phyloP scores from a whole-genome alignment of 2,113 vertebrate species.

The Melanotaenia duboulayi region DNA sequence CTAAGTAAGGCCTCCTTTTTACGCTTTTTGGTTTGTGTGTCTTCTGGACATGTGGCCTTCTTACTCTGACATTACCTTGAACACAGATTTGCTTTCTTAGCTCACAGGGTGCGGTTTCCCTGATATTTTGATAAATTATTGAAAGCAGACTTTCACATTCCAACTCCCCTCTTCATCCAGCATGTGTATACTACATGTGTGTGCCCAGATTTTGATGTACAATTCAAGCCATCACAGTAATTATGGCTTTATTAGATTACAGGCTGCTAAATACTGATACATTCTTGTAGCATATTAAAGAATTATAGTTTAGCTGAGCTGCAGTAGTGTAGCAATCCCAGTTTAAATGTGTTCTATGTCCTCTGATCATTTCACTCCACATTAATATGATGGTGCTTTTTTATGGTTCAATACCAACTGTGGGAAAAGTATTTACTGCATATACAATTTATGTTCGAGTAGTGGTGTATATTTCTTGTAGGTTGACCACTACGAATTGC shows the following conservation, averaged over 20 bases:
- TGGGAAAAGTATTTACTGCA: constrained; percentile 27
- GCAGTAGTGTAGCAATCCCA: no score
- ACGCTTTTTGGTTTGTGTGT: background rate
- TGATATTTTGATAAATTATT: constrained; percentile 11
- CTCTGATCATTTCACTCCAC: background rate
- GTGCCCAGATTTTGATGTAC: background rate
- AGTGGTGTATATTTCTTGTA: background rate
- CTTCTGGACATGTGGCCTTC: constrained; percentile 7
- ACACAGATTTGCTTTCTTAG: background rate
- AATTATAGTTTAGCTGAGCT: background rate
- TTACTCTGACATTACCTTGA: background rate
- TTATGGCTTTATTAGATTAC: constrained; percentile 8
- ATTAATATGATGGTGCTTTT: background rate
- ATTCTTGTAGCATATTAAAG: background rate
- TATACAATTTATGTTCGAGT: background rate
- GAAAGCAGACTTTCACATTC: background rate
- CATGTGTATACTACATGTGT: background rate
- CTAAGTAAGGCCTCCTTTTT: constrained; percentile 4
- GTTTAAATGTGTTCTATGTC: no score
- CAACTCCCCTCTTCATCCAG: background rate
- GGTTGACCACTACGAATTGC: background rate
- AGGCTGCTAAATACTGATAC: constrained; percentile 6
- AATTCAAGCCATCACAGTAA: constrained; percentile 1
- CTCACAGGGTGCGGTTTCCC: background rate
- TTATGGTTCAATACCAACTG: constrained; percentile 12